These are phyloP conservation scores for Megalonaias nervosa DNA, from an alignment of 1,140 invertebrate species.

Conservation along the genomic window DNA sequence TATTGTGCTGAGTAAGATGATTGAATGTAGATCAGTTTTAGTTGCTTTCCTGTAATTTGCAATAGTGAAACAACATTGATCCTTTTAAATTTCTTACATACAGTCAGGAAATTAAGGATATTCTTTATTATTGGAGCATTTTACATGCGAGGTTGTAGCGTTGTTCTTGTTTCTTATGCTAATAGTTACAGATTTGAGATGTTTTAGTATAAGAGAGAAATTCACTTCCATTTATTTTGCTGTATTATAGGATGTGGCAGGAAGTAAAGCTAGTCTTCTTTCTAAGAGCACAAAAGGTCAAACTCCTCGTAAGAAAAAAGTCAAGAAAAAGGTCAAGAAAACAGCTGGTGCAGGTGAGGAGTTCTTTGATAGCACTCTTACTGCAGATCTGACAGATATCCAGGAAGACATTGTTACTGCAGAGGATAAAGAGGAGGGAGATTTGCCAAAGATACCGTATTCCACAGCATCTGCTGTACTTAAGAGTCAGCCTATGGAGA, in stretches of 20 bases:
- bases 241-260: conserved; percentile 49
- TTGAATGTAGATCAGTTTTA: too few relatives aligned
- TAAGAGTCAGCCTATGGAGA: conserved; percentile 59
- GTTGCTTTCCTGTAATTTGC: too few relatives aligned
- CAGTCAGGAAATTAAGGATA: too few relatives aligned
- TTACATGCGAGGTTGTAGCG: too few relatives aligned
- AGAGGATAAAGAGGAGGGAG: conserved; percentile 45
- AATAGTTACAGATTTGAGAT: too few relatives aligned
- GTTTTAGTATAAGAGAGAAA: too few relatives aligned
- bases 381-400: conserved; percentile 57
- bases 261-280: conserved; percentile 63
- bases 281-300: conserved; percentile 46
- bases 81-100: too few relatives aligned
- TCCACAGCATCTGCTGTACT: conserved; percentile 45
- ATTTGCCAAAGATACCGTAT: conserved; percentile 29
- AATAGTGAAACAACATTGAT: too few relatives aligned
- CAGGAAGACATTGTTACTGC: conserved; percentile 58
- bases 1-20: too few relatives aligned
- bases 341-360: conserved; percentile 44
- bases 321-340: conserved; percentile 51
- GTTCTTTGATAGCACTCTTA: conserved; percentile 48
- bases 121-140: too few relatives aligned
- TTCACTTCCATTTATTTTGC: too few relatives aligned
- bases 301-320: conserved; percentile 55
- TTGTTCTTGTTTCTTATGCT: too few relatives aligned